phyloP scores from a whole-genome alignment of 2,797 vertebrate species.

The Cygnus olor region DNA sequence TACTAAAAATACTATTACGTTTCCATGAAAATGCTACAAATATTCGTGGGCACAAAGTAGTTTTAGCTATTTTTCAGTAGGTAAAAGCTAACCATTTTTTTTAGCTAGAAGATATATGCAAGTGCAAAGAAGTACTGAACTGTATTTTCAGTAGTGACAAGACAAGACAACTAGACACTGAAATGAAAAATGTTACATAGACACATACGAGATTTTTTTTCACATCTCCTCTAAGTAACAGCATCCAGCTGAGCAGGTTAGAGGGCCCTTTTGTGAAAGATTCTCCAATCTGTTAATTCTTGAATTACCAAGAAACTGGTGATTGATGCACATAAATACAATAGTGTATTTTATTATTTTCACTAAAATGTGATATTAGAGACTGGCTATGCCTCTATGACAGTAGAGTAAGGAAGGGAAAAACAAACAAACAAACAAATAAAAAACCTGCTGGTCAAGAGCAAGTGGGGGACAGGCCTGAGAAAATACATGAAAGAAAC shows the following conservation, averaged over 20 bases:
- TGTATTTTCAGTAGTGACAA: background rate
- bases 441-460: background rate
- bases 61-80: background rate
- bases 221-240: background rate
- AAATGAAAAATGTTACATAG: background rate
- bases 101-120: background rate
- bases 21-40: background rate
- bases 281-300: background rate
- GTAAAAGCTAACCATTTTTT: background rate
- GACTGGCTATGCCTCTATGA: background rate
- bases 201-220: background rate
- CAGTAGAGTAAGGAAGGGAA: background rate
- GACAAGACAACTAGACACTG: background rate
- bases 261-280: background rate
- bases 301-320: background rate
- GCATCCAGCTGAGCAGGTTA: background rate
- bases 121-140: background rate
- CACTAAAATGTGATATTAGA: background rate
- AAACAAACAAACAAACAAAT: background rate
- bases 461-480: background rate
- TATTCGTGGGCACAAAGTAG: accelerated
- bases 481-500: background rate
- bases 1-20: background rate
- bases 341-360: background rate
- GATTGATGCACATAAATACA: background rate